A percentile compares a stretch with the other conserved stretches of the same genome.
Evolutionary conservation across 2,888 invertebrate genomes (phyloP).

Genomic region (Thalpophila matura): DNA sequence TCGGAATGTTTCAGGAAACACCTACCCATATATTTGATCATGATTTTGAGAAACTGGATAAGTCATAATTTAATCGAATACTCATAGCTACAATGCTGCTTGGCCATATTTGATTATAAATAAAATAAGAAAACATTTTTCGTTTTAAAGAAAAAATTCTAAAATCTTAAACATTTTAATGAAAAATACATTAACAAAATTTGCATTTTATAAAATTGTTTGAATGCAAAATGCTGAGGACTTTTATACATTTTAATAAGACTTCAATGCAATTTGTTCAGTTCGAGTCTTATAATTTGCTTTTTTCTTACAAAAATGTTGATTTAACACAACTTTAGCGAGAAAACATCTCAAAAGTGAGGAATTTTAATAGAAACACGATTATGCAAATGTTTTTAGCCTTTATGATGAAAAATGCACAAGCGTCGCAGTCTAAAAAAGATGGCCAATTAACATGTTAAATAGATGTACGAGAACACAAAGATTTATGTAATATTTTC

Average conservation of each 20-base stretch:
- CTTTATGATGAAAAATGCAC: slow-evolving; percentile 73
- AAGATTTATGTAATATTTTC: slow-evolving; percentile 46
- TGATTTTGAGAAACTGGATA: background rate
- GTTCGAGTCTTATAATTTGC: slow-evolving; percentile 9
- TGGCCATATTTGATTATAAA: no score
- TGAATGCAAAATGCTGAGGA: slow-evolving; percentile 27
- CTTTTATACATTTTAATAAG: slow-evolving; percentile 44
- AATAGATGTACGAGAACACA: slow-evolving; percentile 60
- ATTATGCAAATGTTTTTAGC: slow-evolving; percentile 72
- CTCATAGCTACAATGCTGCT: no score
- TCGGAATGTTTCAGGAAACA: background rate
- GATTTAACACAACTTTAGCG: slow-evolving; percentile 40
- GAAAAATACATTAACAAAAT: slow-evolving; percentile 28
- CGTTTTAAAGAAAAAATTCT: slow-evolving; percentile 14
- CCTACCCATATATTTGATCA: background rate
- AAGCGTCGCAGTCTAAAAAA: slow-evolving; percentile 68
- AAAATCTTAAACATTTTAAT: slow-evolving; percentile 21
- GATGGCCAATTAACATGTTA: slow-evolving; percentile 73
- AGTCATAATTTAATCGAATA: no score
- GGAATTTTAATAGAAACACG: slow-evolving; percentile 62
- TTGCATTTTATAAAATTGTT: slow-evolving; percentile 22
- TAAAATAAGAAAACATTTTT: no score
- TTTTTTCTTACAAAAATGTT: slow-evolving; percentile 33
- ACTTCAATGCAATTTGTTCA: slow-evolving; percentile 54
- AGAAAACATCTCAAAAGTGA: slow-evolving; percentile 56